Evolutionary conservation across 2,797 vertebrate species (phyloP), one percentile per base, ranked within the genome.

Genomic region (Sus cebifrons): DNA sequence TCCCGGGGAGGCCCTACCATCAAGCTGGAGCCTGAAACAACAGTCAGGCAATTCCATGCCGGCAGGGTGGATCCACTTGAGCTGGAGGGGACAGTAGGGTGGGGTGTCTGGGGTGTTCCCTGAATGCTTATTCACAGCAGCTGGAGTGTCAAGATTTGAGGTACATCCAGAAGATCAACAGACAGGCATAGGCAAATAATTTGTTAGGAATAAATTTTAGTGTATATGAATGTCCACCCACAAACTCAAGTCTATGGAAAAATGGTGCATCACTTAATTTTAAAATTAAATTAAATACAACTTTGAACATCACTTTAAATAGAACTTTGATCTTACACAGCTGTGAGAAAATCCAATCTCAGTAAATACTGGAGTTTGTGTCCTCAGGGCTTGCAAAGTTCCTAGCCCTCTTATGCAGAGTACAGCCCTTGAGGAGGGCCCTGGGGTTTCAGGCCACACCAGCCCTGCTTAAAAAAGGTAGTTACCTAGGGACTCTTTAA

Each of bases 271-370:
- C 12, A 29, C 2, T 94, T 62, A 23, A 78, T 71, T 77, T 86
- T 40, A 13, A 17, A 92, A 29, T 81, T 16, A 94, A 91, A 89
- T 64, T 29, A 58, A 89, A 75, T 11, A 65, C 44, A 54, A 18
- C 83, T 96, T 77, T 71, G 25, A 88, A 70, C 11, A 36, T 36
- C 64, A 74, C 27, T 81, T 64, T 64, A 84, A 84, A 75, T 25
- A 65, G 17, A 73, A 49, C n/a, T 89, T 68, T 82, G 79, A 86
- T 65, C 23, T 91, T 21, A 20, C 29, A 64, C 65, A 71, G 67
- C 25, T 81, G 29, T 75, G 21, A 29, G 64, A 85, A 82, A 83
- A 77, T 60, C 44, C 56, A 17, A 3, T 77, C 49, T 86, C 44
- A 27, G 64, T 44, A 54, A 77, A 54, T 40, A 81, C 2, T 25